Evolutionary conservation across 2,797 vertebrate species (phyloP), one percentile per base, ranked within the genome.

Genomic region (Fistularia tabacaria): DNA sequence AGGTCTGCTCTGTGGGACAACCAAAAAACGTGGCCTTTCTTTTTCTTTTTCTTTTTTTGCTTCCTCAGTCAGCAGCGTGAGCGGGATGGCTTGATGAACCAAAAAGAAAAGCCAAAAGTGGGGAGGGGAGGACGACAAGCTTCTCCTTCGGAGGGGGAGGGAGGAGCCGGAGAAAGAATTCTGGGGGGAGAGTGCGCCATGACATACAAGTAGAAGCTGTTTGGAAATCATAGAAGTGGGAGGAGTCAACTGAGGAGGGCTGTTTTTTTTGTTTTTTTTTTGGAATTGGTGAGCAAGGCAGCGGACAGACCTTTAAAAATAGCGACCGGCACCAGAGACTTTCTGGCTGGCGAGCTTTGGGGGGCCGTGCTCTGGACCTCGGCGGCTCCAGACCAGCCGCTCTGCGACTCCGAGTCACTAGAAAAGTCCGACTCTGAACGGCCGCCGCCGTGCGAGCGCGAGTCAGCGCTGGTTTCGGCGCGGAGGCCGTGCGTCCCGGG

Each of bases 291-390:
- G 79, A 79, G 67, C 3, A 41, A 54, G 67, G 77, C 76, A 68
- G 77, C 73, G 75, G 70, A 91, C 90, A 89, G 89, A 91, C 90
- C 90, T 91, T 90, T 90, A 71, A 66, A 72, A 65, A 89, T 53
- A 59, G 89, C 62, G 7, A 91, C 82, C 0, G 90, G 89, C 62
- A 91, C 88, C 83, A 89, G 10, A 71, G 89, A 90, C 83, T 87
- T 88, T 87, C 85, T 85, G 78, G 75, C 66, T 10, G 86, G 66
- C n/a, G 85, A 79, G 68, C 70, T 78, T 48, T 80, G 79, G 59
- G 59, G 69, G 58, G 73, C 47, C 3, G 66, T 59, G 76, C 71
- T 74, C 70, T 81, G 82, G 70, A 81, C 77, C 65, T 77, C 54
- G 1, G 68, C 7, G 40, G 76, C 59, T 69, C 67, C 74, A 76